These are phyloP conservation scores for Cecidostiba fungosa DNA, from an alignment of 2,888 invertebrate genomes.

Conservation along the genomic window DNA sequence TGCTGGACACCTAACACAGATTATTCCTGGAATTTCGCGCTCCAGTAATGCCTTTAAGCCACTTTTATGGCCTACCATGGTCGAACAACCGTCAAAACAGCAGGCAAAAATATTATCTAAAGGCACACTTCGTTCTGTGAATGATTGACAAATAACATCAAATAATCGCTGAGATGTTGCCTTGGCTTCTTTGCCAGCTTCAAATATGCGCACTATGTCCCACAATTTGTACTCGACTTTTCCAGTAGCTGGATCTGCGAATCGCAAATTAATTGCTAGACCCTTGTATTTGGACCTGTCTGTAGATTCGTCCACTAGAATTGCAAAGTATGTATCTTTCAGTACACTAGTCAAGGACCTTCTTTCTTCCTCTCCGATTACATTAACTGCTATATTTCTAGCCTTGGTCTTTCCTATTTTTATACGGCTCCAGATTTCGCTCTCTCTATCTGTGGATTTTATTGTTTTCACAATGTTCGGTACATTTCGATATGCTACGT, in stretches of 20 bases:
- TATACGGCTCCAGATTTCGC: background rate
- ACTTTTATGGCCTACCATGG: background rate
- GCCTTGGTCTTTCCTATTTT: background rate
- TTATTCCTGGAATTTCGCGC: background rate
- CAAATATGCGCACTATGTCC: background rate
- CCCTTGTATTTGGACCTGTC: constrained; percentile 4
- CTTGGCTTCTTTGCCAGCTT: background rate
- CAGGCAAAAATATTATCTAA: background rate
- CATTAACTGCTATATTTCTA: background rate
- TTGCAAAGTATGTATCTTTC: background rate
- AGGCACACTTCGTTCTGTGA: background rate
- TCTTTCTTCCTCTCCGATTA: background rate
- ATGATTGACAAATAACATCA: background rate
- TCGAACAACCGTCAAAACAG: constrained; percentile 4
- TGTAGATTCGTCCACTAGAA: constrained; percentile 10
- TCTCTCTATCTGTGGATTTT: background rate
- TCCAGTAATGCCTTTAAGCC: background rate
- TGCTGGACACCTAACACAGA: constrained; percentile 1
- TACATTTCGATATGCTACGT: background rate
- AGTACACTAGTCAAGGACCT: background rate
- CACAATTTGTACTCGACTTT: background rate
- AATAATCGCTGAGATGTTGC: background rate
- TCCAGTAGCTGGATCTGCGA: background rate
- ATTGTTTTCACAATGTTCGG: background rate
- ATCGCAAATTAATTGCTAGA: constrained; percentile 14